phyloP scores from a whole-genome alignment of 2,113 vertebrate genomes.

The Buteo buteo region DNA sequence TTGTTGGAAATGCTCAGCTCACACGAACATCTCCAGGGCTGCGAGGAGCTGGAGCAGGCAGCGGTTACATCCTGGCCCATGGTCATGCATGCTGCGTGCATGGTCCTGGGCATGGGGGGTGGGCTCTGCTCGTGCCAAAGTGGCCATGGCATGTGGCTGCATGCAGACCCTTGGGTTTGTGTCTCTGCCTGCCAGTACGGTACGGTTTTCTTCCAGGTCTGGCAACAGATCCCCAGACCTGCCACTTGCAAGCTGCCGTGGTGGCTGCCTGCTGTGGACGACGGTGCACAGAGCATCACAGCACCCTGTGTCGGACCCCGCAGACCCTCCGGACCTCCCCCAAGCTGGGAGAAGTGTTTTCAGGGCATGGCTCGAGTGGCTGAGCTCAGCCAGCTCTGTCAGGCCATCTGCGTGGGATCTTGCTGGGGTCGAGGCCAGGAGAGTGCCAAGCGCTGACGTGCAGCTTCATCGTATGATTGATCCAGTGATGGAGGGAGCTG shows the following conservation, averaged over 20 bases:
- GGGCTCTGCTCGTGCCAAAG: background rate
- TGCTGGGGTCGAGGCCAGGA: background rate
- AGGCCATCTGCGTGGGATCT: background rate
- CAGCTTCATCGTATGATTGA: background rate
- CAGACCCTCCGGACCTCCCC: background rate
- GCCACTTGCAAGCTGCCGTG: background rate
- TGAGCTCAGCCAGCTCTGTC: background rate
- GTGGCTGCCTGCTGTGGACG: background rate
- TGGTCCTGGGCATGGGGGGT: background rate
- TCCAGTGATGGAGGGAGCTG: background rate
- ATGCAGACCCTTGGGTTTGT: background rate
- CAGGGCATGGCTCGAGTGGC: too few relatives aligned
- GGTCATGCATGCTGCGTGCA: fast-evolving
- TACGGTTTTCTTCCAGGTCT: background rate
- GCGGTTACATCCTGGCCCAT: background rate
- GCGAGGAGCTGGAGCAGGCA: background rate
- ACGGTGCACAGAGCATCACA: too few relatives aligned
- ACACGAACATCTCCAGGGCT: background rate
- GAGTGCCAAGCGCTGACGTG: background rate
- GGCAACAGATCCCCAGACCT: background rate
- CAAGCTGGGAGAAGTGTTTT: background rate
- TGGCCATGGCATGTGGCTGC: fast-evolving
- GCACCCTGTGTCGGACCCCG: fast-evolving
- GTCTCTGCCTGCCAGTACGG: fast-evolving
- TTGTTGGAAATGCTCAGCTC: background rate